Evolutionary conservation across 2,797 vertebrate species (phyloP).

Genomic region (Tauraco hartlaubi): DNA sequence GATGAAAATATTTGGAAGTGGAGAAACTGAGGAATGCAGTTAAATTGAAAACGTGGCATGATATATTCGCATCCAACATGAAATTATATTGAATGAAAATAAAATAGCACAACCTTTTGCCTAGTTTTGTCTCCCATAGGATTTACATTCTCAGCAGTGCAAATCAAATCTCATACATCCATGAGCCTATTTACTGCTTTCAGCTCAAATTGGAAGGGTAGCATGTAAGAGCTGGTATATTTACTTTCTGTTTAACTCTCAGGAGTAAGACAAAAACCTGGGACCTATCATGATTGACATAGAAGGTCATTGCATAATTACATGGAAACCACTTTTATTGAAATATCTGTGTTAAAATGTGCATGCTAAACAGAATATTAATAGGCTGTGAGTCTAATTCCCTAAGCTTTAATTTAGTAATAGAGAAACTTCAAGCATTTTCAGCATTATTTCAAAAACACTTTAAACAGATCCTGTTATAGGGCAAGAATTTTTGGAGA

Average conservation of each 20-base stretch:
- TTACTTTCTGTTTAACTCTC: constrained; percentile 23
- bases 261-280: neutral
- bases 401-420: neutral
- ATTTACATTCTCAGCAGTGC: neutral
- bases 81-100: neutral
- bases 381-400: neutral
- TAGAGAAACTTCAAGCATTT: neutral
- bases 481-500: neutral
- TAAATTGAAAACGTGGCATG: neutral
- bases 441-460: neutral
- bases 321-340: neutral
- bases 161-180: neutral
- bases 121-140: neutral
- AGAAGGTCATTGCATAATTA: constrained; percentile 4
- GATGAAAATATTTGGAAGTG: neutral
- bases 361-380: constrained; percentile 1
- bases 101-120: neutral
- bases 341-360: constrained; percentile 24
- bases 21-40: neutral
- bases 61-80: neutral
- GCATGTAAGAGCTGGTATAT: neutral
- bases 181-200: neutral
- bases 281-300: neutral
- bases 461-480: neutral
- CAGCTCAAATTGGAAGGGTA: neutral